Evolutionary conservation across 2,113 vertebrate species (phyloP).

Genomic region (Apus apus): DNA sequence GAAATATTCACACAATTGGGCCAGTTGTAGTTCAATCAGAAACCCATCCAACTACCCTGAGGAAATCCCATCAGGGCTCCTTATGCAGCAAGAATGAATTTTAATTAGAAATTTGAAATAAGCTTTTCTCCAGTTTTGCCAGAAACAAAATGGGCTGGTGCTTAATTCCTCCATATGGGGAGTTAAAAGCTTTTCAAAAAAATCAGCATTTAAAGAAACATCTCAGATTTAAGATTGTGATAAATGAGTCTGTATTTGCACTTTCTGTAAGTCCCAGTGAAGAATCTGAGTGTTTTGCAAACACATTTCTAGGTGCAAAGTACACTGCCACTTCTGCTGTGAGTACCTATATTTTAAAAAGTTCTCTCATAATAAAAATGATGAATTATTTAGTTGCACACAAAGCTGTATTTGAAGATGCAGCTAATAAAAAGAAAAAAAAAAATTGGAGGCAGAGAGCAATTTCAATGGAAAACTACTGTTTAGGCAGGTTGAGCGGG

Average conservation of each 20-base stretch:
- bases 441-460: neutral
- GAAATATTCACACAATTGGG: constrained; percentile 29
- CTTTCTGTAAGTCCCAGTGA: neutral
- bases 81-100: constrained; percentile 30
- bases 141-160: constrained; percentile 32
- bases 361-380: neutral
- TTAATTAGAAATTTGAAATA: constrained; percentile 54
- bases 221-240: neutral
- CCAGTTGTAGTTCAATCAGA: constrained; percentile 42
- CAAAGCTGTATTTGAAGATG: neutral
- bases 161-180: constrained; percentile 16
- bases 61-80: constrained; percentile 48
- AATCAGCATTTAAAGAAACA: constrained; percentile 24
- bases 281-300: neutral
- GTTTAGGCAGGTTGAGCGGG: neutral
- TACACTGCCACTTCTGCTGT: neutral
- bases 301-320: neutral
- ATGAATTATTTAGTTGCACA: neutral
- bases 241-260: neutral
- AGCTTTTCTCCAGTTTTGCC: constrained; percentile 20
- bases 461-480: neutral
- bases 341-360: neutral
- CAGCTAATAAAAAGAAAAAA: neutral
- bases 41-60: constrained; percentile 36
- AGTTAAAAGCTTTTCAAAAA: constrained; percentile 42